phyloP scores from a whole-genome alignment of 64 coral and sea anemone species.

The Hydrozoanthus tunicans region DNA sequence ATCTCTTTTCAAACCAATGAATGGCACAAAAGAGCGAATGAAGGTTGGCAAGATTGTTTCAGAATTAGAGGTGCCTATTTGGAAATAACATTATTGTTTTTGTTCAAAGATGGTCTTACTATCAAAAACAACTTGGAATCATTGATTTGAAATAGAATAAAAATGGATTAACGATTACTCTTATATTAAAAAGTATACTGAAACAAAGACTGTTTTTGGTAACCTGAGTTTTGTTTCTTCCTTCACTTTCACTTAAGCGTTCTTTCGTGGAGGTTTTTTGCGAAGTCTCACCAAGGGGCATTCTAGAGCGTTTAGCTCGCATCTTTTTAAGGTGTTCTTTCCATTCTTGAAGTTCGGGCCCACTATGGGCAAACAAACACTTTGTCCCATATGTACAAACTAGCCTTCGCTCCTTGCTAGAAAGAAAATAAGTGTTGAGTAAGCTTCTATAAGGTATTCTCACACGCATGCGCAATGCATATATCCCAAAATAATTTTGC shows the following conservation, averaged over 20 bases:
- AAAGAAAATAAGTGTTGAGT: background rate
- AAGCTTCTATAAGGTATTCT: background rate
- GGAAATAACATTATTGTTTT: background rate
- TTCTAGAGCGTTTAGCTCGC: background rate
- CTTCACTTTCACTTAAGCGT: background rate
- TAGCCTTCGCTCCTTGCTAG: background rate
- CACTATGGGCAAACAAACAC: conserved; percentile 19
- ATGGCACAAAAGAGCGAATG: no score
- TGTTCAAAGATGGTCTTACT: no score
- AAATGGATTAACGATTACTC: no score
- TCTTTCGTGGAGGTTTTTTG: background rate
- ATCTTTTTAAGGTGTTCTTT: conserved; percentile 15
- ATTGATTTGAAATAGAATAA: no score
- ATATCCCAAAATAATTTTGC: background rate
- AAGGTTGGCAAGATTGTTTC: no score
- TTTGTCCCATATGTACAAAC: conserved; percentile 14
- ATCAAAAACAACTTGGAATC: no score
- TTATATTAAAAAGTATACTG: background rate
- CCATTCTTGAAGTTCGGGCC: conserved; percentile 37
- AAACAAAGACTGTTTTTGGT: background rate
- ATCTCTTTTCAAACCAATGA: no score
- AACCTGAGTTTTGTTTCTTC: conserved; percentile 21
- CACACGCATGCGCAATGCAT: background rate
- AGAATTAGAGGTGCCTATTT: background rate
- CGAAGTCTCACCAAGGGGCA: background rate